These are phyloP conservation scores for Labeo rohita DNA, from an alignment of 2,113 vertebrate genomes.

Conservation along the genomic window DNA sequence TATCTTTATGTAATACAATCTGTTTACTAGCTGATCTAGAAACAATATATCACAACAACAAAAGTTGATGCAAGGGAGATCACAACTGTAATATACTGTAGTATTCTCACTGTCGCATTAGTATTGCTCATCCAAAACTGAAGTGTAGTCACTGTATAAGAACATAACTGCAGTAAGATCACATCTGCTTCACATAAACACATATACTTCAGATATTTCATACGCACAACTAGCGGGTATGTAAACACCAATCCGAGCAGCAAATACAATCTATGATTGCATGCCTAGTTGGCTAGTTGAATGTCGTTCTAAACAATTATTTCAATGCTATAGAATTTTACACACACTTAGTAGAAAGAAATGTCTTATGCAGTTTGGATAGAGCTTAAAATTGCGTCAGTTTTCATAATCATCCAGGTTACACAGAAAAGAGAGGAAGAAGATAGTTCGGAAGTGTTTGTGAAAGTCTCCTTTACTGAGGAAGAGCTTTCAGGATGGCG, in stretches of 20 bases:
- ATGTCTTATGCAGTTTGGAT: constrained; percentile 47
- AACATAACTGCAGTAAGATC: constrained; percentile 23
- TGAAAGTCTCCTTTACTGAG: constrained; percentile 45
- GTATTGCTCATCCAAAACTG: constrained; percentile 42
- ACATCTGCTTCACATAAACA: constrained; percentile 37
- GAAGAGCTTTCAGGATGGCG: constrained; percentile 74
- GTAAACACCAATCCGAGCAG: constrained; percentile 26
- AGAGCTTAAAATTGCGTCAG: not conserved
- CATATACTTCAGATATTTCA: constrained; percentile 29
- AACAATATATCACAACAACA: constrained; percentile 70
- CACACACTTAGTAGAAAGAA: constrained; percentile 29
- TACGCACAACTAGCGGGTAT: constrained; percentile 19
- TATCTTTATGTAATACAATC: constrained; percentile 50
- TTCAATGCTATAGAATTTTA: not conserved
- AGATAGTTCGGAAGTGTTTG: constrained; percentile 38
- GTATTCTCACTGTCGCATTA: constrained; percentile 32
- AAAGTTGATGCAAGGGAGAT: constrained; percentile 42
- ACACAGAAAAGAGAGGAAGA: constrained; percentile 20
- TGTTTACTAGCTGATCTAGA: constrained; percentile 64
- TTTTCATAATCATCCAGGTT: constrained; percentile 13
- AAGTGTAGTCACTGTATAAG: not conserved
- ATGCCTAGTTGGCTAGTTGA: constrained; percentile 26
- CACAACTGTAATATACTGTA: constrained; percentile 27
- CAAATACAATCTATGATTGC: constrained; percentile 33
- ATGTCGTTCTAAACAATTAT: constrained; percentile 17